Base-by-base conservation (phyloP, 2,797 vertebrate species). In the Tenualosa ilisha region DNA sequence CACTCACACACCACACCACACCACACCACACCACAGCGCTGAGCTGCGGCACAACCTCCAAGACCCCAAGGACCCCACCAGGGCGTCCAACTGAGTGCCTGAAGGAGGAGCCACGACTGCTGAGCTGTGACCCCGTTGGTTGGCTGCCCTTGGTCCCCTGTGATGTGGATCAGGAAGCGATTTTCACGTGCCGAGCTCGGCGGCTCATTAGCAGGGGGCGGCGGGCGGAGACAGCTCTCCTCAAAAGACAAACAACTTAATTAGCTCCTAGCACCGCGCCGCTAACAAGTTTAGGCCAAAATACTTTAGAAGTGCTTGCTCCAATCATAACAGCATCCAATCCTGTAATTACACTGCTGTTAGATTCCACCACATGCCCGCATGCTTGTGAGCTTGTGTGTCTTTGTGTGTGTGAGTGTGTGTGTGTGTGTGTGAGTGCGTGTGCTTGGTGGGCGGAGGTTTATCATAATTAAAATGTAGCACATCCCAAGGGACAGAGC, bases 171-270 rank as follows among this genome's bases (percentile, higher is more conserved):
- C 63, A 31, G 63, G 63, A 11, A 31, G 63, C 26, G 63, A 26
- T 31, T 65, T 22, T n/a, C 17, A 40, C 72, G 75, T 59, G 79
- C 86, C 89, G 91, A 65, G 92, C 88, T 88, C 91, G 89, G 85
- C 87, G 81, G 88, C 89, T 93, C 91, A 94, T 93, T 93, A 93
- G 90, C 82, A 82, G 54, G 89, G 88, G 87, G 90, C 89, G 88
- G 93, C 88, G 91, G 93, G 91, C 86, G 31, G 88, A 90, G 91
- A 92, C 88, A 84, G 68, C 86, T 81, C 86, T 92, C 93, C 93
- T 91, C 90, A 85, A 93, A 37, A 94, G 91, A 94, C 92, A 95
- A 94, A 96, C 93, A 94, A 92, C 90, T 92, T 94, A 91, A 95
- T 95, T 94, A 94, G 88, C 89, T 46, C 79, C 83, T 90, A 53